Evolutionary conservation across 2,888 invertebrate genomes (phyloP), one percentile per base, ranked within the genome.

Genomic region (Abrostola tripartita): DNA sequence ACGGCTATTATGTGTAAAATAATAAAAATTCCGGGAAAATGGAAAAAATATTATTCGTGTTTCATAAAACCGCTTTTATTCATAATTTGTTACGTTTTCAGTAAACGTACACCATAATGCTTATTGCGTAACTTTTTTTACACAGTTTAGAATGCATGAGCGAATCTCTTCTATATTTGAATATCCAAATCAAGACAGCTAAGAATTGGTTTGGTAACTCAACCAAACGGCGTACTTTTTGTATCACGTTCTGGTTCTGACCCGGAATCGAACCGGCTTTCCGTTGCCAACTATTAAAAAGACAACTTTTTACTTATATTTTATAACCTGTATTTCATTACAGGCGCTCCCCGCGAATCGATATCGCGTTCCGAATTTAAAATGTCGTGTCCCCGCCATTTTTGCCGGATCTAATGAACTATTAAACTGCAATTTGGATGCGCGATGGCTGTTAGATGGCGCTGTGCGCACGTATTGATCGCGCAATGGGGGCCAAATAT

Each of bases 371-470:
- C 92, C 89, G 89, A 93, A 93, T 94, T 94, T 93, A 94, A 94
- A 93, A 92, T 89, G 90, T 87, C 81, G 85, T 88, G 90, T 90
- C 92, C 91, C 92, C 92, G 90, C 93, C 93, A 93, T 94, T 93
- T 93, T 92, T 93, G 92, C 85, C 84, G 89, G 92, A 93, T 93
- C 94, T 94, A 94, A 94, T 94, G 94, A 94, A 94, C 94, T 94
- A 94, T 94, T 94, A 94, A 94, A 94, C 84, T 94, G 94, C 91
- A 93, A 94, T 94, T 94, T 93, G 89, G 91, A 90, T 94, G 94
- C 94, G 94, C 94, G 93, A 89, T 90, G 88, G 88, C 79, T 78
- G 87, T 85, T 93, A 93, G 93, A 92, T 93, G 93, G 90, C 93
- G 92, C 84, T 89, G 88, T 88, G 94, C 94, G 93, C 94, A 92